Percentiles rank a stretch among this genome's conserved stretches.
Evolutionary conservation across 2,797 vertebrate genomes (phyloP).

Genomic region (Loriculus beryllinus): DNA sequence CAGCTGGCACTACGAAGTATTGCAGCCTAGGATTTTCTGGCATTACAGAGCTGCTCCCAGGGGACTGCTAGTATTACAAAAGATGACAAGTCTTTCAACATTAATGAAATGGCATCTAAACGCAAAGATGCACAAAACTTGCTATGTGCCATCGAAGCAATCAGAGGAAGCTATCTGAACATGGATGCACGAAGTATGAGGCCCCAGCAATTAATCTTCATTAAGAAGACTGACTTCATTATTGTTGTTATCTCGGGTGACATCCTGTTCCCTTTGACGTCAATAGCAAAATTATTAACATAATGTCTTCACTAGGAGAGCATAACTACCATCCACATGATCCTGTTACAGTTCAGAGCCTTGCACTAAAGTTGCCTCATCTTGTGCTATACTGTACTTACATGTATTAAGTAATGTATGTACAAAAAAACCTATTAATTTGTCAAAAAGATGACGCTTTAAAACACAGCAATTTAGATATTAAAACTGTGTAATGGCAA

Average conservation of each 20-base stretch:
- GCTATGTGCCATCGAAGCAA: background rate
- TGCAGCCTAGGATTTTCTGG: background rate
- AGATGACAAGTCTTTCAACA: background rate
- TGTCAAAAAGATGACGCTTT: background rate
- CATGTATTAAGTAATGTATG: background rate
- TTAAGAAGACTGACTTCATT: constrained; percentile 32
- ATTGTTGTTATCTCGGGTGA: constrained; percentile 5
- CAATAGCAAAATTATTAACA: background rate
- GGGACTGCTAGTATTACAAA: background rate
- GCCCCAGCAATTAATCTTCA: constrained; percentile 18
- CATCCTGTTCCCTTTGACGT: constrained; percentile 37
- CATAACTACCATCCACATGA: background rate
- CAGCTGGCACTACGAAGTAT: background rate
- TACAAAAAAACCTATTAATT: background rate
- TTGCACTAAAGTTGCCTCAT: background rate
- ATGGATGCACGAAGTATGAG: background rate
- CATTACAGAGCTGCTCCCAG: background rate
- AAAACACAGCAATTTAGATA: background rate
- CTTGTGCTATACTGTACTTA: background rate
- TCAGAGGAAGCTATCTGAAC: background rate
- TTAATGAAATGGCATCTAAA: background rate
- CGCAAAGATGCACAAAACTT: background rate
- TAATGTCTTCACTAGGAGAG: background rate
- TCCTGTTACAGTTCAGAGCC: background rate
- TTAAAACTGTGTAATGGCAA: background rate